Evolutionary conservation across 2,888 invertebrate species (phyloP).

Genomic region (Rhopalosiphum nymphaeae): DNA sequence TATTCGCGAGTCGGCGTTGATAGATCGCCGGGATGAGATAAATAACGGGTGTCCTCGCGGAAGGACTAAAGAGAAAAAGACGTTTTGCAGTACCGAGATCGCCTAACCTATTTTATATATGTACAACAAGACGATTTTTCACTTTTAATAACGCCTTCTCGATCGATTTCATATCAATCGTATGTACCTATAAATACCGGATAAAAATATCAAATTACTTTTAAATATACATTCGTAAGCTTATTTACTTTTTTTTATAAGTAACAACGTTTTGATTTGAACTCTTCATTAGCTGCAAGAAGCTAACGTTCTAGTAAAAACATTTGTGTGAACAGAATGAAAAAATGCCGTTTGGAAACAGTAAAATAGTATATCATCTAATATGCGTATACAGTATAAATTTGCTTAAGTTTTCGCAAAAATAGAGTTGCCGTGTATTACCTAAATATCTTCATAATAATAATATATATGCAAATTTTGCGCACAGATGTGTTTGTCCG

Average conservation of each 20-base stretch:
- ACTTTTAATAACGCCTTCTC: not conserved
- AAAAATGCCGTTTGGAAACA: not conserved
- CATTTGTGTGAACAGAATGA: not conserved
- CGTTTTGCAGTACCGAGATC: not conserved
- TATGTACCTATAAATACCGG: not conserved
- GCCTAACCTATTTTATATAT: not conserved
- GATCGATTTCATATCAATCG: not conserved
- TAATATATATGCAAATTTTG: not conserved
- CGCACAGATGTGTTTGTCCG: constrained; percentile 29
- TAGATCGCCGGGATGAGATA: constrained; percentile 57
- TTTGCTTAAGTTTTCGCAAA: not conserved
- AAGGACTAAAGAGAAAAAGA: constrained; percentile 26
- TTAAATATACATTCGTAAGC: not conserved
- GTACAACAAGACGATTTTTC: not conserved
- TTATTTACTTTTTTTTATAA: not conserved
- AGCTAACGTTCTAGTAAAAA: not conserved
- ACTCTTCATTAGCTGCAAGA: not conserved
- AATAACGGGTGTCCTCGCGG: constrained; percentile 28
- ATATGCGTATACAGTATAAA: not conserved
- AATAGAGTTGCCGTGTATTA: not conserved
- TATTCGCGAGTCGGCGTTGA: constrained; percentile 17
- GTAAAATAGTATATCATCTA: not conserved
- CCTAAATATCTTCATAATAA: not conserved
- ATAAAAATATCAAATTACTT: not conserved
- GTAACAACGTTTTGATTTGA: not conserved